phyloP scores from a whole-genome alignment of 2,888 invertebrate species.

The Fissipunctia ypsillon region DNA sequence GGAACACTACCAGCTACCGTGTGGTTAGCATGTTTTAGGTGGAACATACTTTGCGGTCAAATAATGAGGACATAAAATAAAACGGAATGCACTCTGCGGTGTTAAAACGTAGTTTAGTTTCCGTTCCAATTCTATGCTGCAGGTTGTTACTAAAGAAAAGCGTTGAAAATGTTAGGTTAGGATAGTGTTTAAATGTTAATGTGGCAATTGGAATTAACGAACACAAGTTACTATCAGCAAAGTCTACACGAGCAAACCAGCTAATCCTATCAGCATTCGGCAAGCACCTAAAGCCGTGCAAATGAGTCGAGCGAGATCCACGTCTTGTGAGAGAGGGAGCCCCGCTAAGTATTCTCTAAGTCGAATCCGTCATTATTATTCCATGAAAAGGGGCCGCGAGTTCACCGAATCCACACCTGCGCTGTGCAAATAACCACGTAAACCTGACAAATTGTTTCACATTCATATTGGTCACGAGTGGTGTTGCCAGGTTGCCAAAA shows the following conservation, averaged over 20 bases:
- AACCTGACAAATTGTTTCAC: constrained; percentile 89
- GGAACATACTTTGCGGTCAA: constrained; percentile 51
- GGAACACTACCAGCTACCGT: background rate
- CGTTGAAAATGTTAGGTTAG: background rate
- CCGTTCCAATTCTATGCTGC: constrained; percentile 21
- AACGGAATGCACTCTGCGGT: constrained; percentile 49
- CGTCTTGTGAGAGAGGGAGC: constrained; percentile 62
- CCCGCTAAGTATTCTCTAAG: constrained; percentile 83
- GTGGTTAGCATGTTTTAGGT: constrained; percentile 43
- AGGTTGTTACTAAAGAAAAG: constrained; percentile 22
- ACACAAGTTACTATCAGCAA: constrained; percentile 5
- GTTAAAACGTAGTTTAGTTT: constrained; percentile 48
- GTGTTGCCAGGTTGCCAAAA: constrained; percentile 76
- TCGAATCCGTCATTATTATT: constrained; percentile 88
- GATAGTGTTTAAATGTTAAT: constrained; percentile 8
- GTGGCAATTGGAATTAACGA: background rate
- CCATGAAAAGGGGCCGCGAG: constrained; percentile 77
- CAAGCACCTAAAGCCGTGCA: constrained; percentile 74
- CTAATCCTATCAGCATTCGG: constrained; percentile 64
- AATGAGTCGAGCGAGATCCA: constrained; percentile 73
- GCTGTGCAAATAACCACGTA: constrained; percentile 87
- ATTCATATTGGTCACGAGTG: constrained; percentile 85
- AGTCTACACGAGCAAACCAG: constrained; percentile 20
- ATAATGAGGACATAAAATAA: constrained; percentile 61
- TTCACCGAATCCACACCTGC: constrained; percentile 81